Evolutionary conservation across 2,797 vertebrate genomes (phyloP).

Genomic region (Heterohyrax brucei): DNA sequence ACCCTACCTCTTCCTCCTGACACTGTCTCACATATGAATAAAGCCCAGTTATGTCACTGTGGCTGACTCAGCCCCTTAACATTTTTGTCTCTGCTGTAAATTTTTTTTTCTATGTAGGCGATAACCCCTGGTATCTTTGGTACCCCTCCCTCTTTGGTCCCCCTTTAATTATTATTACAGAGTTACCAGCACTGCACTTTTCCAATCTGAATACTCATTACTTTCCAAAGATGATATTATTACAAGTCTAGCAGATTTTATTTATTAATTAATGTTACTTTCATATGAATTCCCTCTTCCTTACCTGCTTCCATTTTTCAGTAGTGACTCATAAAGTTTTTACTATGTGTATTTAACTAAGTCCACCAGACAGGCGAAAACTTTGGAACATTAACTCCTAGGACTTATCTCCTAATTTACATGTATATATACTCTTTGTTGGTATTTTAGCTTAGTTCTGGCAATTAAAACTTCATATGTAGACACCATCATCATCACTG

Average conservation of each 20-base stretch:
- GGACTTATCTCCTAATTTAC: not conserved
- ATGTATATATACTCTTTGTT: not conserved
- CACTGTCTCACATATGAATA: not conserved
- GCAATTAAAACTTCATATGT: constrained; percentile 7
- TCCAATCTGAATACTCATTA: not conserved
- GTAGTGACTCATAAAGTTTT: constrained; percentile 31
- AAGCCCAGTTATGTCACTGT: not conserved
- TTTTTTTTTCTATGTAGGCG: too few species aligned
- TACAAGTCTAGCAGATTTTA: not conserved
- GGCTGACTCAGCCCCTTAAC: not conserved
- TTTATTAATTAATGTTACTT: constrained; percentile 12
- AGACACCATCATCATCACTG: not conserved
- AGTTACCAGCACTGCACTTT: not conserved
- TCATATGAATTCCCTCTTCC: not conserved
- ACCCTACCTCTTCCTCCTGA: not conserved
- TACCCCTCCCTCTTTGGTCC: not conserved
- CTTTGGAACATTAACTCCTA: not conserved
- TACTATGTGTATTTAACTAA: constrained; percentile 39
- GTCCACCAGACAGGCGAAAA: not conserved
- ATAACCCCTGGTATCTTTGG: not conserved
- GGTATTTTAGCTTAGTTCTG: constrained; percentile 5
- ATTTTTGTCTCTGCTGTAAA: not conserved
- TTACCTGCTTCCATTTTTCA: constrained; percentile 38
- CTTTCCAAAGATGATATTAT: not conserved
- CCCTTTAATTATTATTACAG: not conserved